Conservation (phyloP, 2,888 invertebrate species). For the Unio delphinus region DNA sequence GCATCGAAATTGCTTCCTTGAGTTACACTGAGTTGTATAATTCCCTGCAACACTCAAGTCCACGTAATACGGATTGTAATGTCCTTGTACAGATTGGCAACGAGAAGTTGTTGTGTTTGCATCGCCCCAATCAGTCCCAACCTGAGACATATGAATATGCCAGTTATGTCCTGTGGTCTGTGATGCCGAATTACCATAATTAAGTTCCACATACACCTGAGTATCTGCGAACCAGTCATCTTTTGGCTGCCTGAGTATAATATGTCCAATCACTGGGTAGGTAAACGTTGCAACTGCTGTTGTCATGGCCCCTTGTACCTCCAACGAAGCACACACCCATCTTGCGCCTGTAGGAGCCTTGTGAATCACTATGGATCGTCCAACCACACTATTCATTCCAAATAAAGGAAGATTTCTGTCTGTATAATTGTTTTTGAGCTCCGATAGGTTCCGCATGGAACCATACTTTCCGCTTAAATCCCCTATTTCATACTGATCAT, state of each 20-base stretch:
- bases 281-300: slow-evolving; percentile 87
- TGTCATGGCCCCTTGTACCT: slow-evolving; percentile 71
- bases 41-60: slow-evolving; percentile 30
- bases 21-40: slow-evolving; percentile 42
- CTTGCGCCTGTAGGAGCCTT: slow-evolving; percentile 68
- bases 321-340: slow-evolving; percentile 73
- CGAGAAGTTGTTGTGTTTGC: slow-evolving; percentile 72
- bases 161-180: slow-evolving; percentile 77
- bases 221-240: slow-evolving; percentile 89
- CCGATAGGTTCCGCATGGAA: slow-evolving; percentile 78
- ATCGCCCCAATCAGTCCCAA: slow-evolving; percentile 82
- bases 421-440: slow-evolving; percentile 75
- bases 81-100: slow-evolving; percentile 79
- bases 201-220: slow-evolving; percentile 85
- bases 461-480: slow-evolving; percentile 93
- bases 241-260: slow-evolving; percentile 85
- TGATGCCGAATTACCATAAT: slow-evolving; percentile 87
- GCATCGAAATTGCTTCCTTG: slow-evolving; percentile 84
- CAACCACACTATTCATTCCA: slow-evolving; percentile 84
- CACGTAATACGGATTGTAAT: slow-evolving; percentile 84
- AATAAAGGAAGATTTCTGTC: slow-evolving; percentile 88
- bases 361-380: slow-evolving; percentile 84
- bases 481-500: slow-evolving; percentile 91
- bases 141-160: slow-evolving; percentile 84
- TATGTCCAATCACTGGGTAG: slow-evolving; percentile 89